Conservation (phyloP, 1,140 invertebrate species). For the Drosophila kikkawai region DNA sequence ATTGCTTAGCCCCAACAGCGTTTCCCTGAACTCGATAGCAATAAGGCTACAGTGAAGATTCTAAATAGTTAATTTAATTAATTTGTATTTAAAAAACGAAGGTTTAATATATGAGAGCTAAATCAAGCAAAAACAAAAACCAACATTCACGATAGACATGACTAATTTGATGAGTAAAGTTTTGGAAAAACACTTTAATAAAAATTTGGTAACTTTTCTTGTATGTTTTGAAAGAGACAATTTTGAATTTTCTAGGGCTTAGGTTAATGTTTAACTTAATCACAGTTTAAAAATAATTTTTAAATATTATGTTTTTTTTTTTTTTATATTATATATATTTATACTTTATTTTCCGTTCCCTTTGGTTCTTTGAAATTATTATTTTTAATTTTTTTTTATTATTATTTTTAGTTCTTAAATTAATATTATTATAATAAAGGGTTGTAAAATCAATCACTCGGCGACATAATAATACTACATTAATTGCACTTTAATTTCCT, state of each 20-base stretch:
- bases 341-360: neutral
- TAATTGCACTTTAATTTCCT: neutral
- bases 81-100: neutral
- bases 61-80: neutral
- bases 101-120: neutral
- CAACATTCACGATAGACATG: neutral
- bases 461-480: too few species aligned
- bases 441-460: neutral
- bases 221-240: neutral
- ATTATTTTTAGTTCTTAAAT: too few species aligned
- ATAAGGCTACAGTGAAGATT: neutral
- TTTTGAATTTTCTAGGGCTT: neutral
- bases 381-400: too few species aligned
- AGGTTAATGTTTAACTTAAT: neutral
- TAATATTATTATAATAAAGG: too few species aligned
- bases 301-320: neutral
- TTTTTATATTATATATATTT: too few species aligned
- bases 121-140: neutral
- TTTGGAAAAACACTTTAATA: neutral
- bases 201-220: neutral
- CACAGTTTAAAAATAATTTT: neutral
- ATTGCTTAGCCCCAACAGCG: neutral
- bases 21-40: slow-evolving; percentile 5
- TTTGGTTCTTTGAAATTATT: too few species aligned
- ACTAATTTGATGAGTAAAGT: neutral